Evolutionary conservation across 2,888 invertebrate genomes (phyloP).

Genomic region (Suillia variegata): DNA sequence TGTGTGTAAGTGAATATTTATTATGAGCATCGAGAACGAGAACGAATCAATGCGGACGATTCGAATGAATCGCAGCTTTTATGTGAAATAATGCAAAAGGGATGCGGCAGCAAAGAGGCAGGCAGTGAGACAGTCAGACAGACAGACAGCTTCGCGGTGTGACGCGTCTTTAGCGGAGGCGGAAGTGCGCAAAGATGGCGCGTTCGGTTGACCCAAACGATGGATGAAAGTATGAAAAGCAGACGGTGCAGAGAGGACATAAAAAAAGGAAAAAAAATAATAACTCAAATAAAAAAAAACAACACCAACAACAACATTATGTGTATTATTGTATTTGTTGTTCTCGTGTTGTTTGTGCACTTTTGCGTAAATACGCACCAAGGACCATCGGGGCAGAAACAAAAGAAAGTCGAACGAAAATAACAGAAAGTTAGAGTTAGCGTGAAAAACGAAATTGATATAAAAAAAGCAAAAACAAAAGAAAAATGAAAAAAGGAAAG

Average conservation of each 20-base stretch:
- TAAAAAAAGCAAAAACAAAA: not conserved
- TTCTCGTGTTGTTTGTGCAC: constrained; percentile 22
- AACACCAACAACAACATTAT: constrained; percentile 52
- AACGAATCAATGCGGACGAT: constrained; percentile 43
- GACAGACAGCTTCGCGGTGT: not conserved
- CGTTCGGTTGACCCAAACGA: not conserved
- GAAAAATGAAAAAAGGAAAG: too few relatives aligned
- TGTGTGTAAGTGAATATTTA: too few relatives aligned
- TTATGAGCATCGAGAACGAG: too few relatives aligned
- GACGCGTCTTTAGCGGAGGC: not conserved
- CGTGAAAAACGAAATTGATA: too few relatives aligned
- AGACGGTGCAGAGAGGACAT: not conserved
- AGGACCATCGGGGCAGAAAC: constrained; percentile 36
- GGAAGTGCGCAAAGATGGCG: not conserved
- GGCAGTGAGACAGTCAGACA: too few relatives aligned
- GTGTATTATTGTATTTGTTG: constrained; percentile 6
- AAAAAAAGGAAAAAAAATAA: not conserved
- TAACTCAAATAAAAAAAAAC: constrained; percentile 35
- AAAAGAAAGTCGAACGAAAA: constrained; percentile 15
- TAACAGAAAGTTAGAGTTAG: constrained; percentile 3
- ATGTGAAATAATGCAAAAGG: too few relatives aligned
- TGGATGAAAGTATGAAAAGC: not conserved
- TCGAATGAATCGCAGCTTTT: not conserved
- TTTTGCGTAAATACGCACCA: constrained; percentile 18
- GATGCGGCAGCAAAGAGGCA: too few relatives aligned